These are phyloP conservation scores for Numenius phaeopus DNA, from an alignment of 2,797 vertebrate species.

Conservation along the genomic window DNA sequence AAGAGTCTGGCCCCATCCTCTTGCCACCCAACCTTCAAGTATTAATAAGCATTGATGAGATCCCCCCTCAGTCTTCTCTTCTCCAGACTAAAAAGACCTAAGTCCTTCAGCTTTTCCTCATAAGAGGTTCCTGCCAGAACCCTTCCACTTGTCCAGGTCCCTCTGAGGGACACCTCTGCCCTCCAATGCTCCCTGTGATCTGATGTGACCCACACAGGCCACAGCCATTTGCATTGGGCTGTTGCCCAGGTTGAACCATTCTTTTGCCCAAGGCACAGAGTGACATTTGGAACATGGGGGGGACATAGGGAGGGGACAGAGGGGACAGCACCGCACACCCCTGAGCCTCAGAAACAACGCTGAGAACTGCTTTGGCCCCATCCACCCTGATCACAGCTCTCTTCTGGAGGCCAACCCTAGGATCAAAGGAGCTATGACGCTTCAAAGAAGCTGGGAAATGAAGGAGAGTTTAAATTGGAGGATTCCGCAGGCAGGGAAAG, in stretches of 20 bases:
- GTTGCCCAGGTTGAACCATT: accelerated
- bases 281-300: accelerated
- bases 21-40: too few species aligned
- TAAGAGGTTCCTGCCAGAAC: too few species aligned
- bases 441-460: not conserved
- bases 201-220: not conserved
- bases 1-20: too few species aligned
- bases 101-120: too few species aligned
- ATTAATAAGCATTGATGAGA: too few species aligned
- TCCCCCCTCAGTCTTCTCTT: too few species aligned
- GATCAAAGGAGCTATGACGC: not conserved
- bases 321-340: too few species aligned
- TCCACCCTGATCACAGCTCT: not conserved
- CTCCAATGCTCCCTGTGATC: accelerated
- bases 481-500: not conserved
- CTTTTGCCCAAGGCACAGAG: not conserved
- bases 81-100: too few species aligned
- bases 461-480: not conserved
- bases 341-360: not conserved
- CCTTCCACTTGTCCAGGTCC: not conserved
- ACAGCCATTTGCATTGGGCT: not conserved
- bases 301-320: accelerated
- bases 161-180: not conserved
- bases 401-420: not conserved
- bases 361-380: not conserved